Base-by-base conservation (phyloP, 2,888 invertebrate species). In the Drosophila prolongata region DNA sequence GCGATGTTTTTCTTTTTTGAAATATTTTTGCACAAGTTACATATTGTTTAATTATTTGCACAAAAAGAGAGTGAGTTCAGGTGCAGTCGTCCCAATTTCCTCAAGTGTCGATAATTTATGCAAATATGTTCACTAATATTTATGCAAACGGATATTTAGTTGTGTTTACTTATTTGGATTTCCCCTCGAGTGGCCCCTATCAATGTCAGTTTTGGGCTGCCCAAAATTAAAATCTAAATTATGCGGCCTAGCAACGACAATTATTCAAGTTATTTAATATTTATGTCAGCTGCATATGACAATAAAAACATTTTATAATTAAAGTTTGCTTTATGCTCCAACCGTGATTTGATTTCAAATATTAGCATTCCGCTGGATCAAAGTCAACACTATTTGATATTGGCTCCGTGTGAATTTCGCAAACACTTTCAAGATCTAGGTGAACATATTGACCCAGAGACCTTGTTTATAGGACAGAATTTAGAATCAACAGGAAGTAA, bases 11-110 rank as follows among this genome's bases (percentile, higher is more conserved):
- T 69, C 43, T 64, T 35, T 72, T 79, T 58, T 57, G 71, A 79
- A 76, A 80, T 71, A 77, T 84, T 82, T 74, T 82, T 86, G 83
- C 82, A 86, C 86, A 85, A 71, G 67, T 75, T 78, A 78, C 74
- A 82, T 70, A 78, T 76, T 82, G 80, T 82, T 82, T 72, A 74
- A 70, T 69, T 70, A 76, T 83, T 83, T 86, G 77, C 70, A 67
- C 80, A 86, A 80, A 66, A 79, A 66, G 82, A 80, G 83, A 83
- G 83, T 77, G 70, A 35, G 70, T 42, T 50, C 78, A 76, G 78
- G 74, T 75, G 83, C 50, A 77, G 77, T 62, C 72, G 72, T 62
- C 52, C 85, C 83, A 70, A 77, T 83, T 79, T 77, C 24, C 50
- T 77, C 64, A 73, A 67, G 80, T 86, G 87, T 65, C 77, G 77